A percentile compares a stretch with the other conserved stretches of the same genome.
phyloP scores from a whole-genome alignment of 2,797 vertebrate genomes.

The Spondyliosoma cantharus region DNA sequence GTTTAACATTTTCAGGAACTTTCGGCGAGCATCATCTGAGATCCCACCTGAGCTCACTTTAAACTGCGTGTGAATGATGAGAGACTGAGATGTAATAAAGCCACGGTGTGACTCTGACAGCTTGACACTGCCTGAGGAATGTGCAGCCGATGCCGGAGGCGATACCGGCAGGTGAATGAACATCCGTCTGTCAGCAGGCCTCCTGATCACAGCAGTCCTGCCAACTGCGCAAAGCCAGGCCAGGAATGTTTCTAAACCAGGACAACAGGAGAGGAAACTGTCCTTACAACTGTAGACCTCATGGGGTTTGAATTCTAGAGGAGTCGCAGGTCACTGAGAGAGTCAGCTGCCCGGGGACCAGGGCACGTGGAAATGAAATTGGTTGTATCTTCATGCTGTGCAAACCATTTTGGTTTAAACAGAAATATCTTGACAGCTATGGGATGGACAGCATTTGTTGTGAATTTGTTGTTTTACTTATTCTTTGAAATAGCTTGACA shows the following conservation, averaged over 20 bases:
- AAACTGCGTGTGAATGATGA: conserved; percentile 52
- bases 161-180: conserved; percentile 79
- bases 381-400: not conserved
- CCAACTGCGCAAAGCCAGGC: conserved; percentile 55
- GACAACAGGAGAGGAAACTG: conserved; percentile 28
- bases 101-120: conserved; percentile 59
- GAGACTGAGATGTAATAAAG: conserved; percentile 59
- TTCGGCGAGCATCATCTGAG: conserved; percentile 20
- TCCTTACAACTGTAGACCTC: conserved; percentile 16
- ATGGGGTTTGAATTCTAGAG: conserved; percentile 12
- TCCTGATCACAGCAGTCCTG: conserved; percentile 73
- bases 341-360: conserved; percentile 12
- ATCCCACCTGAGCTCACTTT: conserved; percentile 30
- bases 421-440: not conserved
- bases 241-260: conserved; percentile 61
- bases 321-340: not conserved
- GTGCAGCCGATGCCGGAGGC: conserved; percentile 67
- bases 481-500: too few species aligned
- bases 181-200: conserved; percentile 74
- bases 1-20: conserved; percentile 8
- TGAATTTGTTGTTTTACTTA: too few species aligned
- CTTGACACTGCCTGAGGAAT: conserved; percentile 73
- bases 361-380: not conserved
- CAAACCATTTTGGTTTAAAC: not conserved
- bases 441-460: not conserved